Percentiles rank a stretch among this genome's conserved stretches.
phyloP scores from a whole-genome alignment of 2,113 vertebrate species.

The Carollia perspicillata region DNA sequence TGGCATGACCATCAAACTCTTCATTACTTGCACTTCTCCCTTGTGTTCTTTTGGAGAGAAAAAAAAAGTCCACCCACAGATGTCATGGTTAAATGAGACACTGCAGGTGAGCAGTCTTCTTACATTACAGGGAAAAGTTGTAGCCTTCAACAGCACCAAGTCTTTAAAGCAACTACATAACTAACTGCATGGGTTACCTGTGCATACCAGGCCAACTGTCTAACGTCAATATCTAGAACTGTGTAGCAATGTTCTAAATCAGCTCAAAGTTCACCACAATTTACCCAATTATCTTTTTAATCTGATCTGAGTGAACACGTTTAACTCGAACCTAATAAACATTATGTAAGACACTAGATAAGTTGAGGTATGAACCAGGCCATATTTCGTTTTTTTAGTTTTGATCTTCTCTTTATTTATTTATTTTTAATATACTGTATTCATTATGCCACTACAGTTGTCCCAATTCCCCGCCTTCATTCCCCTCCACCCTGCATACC shows the following conservation, averaged over 20 bases:
- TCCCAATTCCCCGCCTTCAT: too few species aligned
- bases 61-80: neutral
- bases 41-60: neutral
- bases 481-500: too few species aligned
- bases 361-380: neutral
- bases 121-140: neutral
- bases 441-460: too few species aligned
- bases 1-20: neutral
- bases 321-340: neutral
- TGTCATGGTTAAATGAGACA: neutral
- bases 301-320: neutral
- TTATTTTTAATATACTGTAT: too few species aligned
- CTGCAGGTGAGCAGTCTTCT: neutral
- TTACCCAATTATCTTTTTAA: neutral
- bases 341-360: neutral
- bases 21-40: neutral
- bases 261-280: neutral
- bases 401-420: too few species aligned
- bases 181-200: neutral
- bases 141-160: too few species aligned
- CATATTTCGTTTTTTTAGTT: too few species aligned
- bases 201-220: neutral
- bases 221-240: neutral
- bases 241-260: neutral
- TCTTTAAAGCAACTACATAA: neutral